Conservation (phyloP, 1,140 invertebrate species). For the Limonius californicus region DNA sequence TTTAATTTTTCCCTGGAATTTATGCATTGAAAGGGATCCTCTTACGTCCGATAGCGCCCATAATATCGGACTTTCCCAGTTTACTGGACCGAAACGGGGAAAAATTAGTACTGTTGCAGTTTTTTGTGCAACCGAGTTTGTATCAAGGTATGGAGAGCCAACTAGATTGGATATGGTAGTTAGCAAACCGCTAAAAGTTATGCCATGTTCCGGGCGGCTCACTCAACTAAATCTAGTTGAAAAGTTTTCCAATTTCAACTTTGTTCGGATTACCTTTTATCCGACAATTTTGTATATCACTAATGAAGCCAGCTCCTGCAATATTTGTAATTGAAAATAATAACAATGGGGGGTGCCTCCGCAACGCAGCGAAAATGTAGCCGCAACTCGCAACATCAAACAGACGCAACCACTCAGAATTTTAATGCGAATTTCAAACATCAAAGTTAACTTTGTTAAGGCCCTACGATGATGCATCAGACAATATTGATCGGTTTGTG, state of each 20-base stretch:
- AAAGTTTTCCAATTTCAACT: slow-evolving; percentile 14
- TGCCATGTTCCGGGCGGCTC: not conserved
- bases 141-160: not conserved
- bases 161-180: not conserved
- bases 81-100: too few relatives aligned
- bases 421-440: not conserved
- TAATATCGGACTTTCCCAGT: too few relatives aligned
- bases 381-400: not conserved
- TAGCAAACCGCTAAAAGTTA: slow-evolving; percentile 5
- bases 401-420: not conserved
- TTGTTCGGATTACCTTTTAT: slow-evolving; percentile 1
- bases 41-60: too few relatives aligned
- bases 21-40: too few relatives aligned
- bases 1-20: too few relatives aligned
- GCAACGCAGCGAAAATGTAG: not conserved
- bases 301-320: not conserved
- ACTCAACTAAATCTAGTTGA: slow-evolving; percentile 8
- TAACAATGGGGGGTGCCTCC: not conserved
- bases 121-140: too few relatives aligned
- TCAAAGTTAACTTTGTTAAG: not conserved
- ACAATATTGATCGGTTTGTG: too few relatives aligned
- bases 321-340: not conserved
- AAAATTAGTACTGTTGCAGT: too few relatives aligned
- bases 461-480: too few relatives aligned
- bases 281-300: not conserved